Evolutionary conservation across 1,140 invertebrate genomes (phyloP).

Genomic region (Drosophila littoralis): DNA sequence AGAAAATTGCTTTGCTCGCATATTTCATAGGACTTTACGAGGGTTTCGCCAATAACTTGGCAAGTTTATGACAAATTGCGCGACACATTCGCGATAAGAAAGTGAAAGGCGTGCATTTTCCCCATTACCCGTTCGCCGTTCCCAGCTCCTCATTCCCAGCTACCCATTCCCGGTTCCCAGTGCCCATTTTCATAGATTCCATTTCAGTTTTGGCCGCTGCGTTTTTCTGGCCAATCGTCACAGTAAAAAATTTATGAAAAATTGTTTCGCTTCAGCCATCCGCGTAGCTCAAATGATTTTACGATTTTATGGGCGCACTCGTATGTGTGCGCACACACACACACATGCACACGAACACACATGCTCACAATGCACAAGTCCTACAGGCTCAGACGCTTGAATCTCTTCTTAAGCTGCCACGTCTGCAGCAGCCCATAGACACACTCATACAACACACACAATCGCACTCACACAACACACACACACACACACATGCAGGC

Average conservation of each 20-base stretch:
- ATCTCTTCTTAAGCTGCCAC: constrained; percentile 28
- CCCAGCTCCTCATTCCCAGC: background rate
- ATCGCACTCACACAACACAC: background rate
- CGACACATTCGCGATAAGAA: constrained; percentile 70
- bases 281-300: constrained; percentile 57
- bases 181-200: background rate
- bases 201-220: constrained; percentile 8
- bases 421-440: constrained; percentile 19
- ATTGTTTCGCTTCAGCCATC: constrained; percentile 14
- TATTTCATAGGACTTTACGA: constrained; percentile 76
- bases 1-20: constrained; percentile 38
- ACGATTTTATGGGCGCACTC: constrained; percentile 10
- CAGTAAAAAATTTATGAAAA: constrained; percentile 31
- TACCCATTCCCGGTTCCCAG: background rate
- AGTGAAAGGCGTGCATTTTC: constrained; percentile 63
- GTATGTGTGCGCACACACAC: constrained; percentile 1
- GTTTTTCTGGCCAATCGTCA: constrained; percentile 16
- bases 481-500: constrained; percentile 11
- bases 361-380: constrained; percentile 10
- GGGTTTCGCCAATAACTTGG: constrained; percentile 62
- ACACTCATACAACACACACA: constrained; percentile 21
- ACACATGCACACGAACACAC: background rate
- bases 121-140: background rate
- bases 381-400: constrained; percentile 45
- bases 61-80: constrained; percentile 75